Evolutionary conservation across 2,797 vertebrate species (phyloP).

Genomic region (Chaetophractus vellerosus): DNA sequence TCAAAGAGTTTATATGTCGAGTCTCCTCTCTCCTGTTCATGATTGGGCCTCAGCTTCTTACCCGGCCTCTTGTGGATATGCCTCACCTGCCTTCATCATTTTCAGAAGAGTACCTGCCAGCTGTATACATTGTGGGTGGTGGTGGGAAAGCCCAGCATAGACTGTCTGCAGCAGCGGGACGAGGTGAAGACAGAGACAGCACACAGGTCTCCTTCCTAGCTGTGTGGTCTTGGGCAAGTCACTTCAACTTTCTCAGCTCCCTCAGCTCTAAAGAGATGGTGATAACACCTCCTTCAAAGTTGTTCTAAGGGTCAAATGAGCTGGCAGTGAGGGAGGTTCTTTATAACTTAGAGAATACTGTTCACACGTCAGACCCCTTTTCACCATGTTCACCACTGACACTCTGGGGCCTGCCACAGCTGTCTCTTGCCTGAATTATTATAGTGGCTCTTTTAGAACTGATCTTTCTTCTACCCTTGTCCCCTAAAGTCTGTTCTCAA

Average conservation of each 20-base stretch:
- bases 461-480: neutral
- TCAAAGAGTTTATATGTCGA: neutral
- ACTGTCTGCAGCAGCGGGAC: neutral
- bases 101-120: neutral
- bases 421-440: neutral
- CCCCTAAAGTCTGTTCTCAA: neutral
- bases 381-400: neutral
- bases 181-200: neutral
- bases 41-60: neutral
- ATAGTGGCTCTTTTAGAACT: neutral
- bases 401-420: neutral
- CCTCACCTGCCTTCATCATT: neutral
- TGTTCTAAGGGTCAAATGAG: neutral
- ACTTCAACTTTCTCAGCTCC: neutral
- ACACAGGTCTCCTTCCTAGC: neutral
- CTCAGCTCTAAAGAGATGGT: constrained; percentile 19
- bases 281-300: neutral
- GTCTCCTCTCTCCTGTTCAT: neutral
- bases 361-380: neutral
- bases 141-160: neutral
- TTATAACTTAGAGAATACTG: neutral
- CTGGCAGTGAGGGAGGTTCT: neutral
- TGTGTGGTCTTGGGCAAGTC: neutral
- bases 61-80: neutral
- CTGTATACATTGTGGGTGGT: neutral